Base-by-base conservation (phyloP, 2,888 invertebrate species). In the Ochropleura plecta region DNA sequence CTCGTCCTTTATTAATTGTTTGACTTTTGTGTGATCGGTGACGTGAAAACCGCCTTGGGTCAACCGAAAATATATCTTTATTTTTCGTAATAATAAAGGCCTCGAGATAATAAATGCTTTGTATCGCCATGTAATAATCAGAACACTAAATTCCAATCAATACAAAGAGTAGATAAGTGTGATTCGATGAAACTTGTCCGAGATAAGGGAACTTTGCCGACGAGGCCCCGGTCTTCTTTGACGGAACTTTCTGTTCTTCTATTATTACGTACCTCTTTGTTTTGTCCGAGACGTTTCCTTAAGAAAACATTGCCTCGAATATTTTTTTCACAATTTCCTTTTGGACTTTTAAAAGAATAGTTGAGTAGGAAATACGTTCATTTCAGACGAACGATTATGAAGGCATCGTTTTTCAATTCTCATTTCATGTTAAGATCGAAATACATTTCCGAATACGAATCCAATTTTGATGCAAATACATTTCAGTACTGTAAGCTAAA, bases 181-280 rank as follows among this genome's bases (percentile, higher is more conserved):
- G 93, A 91, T 91, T 91, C 88, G 87, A 88, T 83, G 86, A 90
- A 94, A 94, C 88, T 93, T 93, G 86, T 85, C 79, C 84, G 82
- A 88, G 95, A 94, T 94, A 94, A 93, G 90, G 84, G 88, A 92
- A 93, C 91, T 94, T 93, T 85, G 87, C 67, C 86, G 67, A 62
- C 85, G 82, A 88, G 90, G 90, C 90, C 90, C 89, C 57, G 88
- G 78, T 79, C 88, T 85, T 77, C 88, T 91, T 92, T 91, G 91
- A 91, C 83, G 84, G 79, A 94, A 94, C 92, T 94, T 94, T 88
- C 88, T 82, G 89, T 86, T 89, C 88, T 87, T 66, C 92, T 90
- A 92, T 94, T 94, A 93, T 94, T 92, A 88, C 83, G 80, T 85
- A 75, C 87, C 90, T 75, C 93, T 93, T 95, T 95, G 95, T 95